These are phyloP conservation scores for Antennarius maculatus DNA, from an alignment of 2,797 vertebrate genomes.

Conservation along the genomic window DNA sequence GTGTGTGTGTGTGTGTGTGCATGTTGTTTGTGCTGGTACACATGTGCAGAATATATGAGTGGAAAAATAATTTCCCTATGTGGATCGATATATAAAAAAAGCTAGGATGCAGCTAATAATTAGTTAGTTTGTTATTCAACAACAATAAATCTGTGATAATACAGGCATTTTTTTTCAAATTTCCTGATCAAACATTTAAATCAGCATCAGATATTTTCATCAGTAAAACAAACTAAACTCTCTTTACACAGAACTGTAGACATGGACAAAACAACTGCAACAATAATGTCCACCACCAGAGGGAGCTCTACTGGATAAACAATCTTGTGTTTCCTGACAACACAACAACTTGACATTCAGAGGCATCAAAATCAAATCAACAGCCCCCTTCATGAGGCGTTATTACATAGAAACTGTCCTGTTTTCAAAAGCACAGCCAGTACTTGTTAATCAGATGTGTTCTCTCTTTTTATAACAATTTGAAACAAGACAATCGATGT, in stretches of 20 bases:
- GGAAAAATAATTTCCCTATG: too few relatives aligned
- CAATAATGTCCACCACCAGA: conserved; percentile 58
- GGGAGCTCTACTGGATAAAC: conserved; percentile 64
- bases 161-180: neutral
- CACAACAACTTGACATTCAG: too few relatives aligned
- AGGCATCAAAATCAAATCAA: conserved; percentile 9
- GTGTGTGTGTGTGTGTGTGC: too few relatives aligned
- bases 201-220: neutral
- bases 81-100: too few relatives aligned
- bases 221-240: neutral
- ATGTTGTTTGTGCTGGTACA: too few relatives aligned
- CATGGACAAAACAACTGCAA: conserved; percentile 36
- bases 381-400: neutral
- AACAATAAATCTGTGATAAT: too few relatives aligned
- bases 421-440: neutral
- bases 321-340: neutral
- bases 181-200: neutral
- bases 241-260: neutral
- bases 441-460: neutral
- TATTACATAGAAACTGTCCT: neutral
- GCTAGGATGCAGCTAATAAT: too few relatives aligned
- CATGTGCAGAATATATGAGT: too few relatives aligned
- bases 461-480: neutral
- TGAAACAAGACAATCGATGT: neutral
- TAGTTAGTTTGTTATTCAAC: too few relatives aligned